A percentile compares a stretch with the other conserved stretches of the same genome.
These are phyloP conservation scores for Anoplopoma fimbria DNA, from an alignment of 2,113 vertebrate genomes.

Conservation along the genomic window DNA sequence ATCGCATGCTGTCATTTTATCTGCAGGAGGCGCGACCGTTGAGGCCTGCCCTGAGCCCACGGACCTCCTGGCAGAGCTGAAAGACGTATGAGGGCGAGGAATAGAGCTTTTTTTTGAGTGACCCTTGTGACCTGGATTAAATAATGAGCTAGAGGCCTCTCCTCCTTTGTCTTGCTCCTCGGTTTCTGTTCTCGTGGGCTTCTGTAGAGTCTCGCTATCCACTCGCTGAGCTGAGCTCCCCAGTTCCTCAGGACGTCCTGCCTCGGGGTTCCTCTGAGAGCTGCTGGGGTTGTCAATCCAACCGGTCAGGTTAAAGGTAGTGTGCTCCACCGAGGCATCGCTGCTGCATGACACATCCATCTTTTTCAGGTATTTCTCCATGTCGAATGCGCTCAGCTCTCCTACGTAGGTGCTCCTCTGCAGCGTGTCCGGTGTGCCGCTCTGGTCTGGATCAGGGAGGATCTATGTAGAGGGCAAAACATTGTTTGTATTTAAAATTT, in stretches of 20 bases:
- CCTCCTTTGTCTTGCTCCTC: conserved; percentile 2
- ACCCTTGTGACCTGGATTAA: conserved; percentile 17
- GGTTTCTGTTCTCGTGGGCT: not conserved
- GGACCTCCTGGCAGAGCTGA: conserved; percentile 52
- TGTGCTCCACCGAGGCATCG: conserved; percentile 75
- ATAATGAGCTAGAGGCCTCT: not conserved
- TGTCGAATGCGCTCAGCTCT: conserved; percentile 84
- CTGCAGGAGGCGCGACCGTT: not conserved
- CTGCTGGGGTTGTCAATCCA: conserved; percentile 60
- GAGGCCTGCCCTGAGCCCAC: conserved; percentile 51
- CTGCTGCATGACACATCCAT: conserved; percentile 80
- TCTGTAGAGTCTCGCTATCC: conserved; percentile 3
- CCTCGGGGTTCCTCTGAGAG: conserved; percentile 47
- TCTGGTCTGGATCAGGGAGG: conserved; percentile 39
- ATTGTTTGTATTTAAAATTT: too few relatives aligned
- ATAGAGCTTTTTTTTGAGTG: conserved; percentile 65
- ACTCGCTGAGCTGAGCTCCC: not conserved
- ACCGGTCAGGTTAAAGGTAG: conserved; percentile 75
- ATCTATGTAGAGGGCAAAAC: not conserved
- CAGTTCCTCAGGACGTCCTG: conserved; percentile 26
- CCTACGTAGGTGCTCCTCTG: conserved; percentile 76
- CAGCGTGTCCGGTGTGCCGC: conserved; percentile 54
- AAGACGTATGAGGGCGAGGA: conserved; percentile 48
- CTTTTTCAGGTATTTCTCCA: conserved; percentile 92
- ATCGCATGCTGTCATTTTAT: conserved; percentile 21